These are phyloP conservation scores for Nyleta sp. DNA, from an alignment of 2,888 invertebrate species.

Conservation along the genomic window DNA sequence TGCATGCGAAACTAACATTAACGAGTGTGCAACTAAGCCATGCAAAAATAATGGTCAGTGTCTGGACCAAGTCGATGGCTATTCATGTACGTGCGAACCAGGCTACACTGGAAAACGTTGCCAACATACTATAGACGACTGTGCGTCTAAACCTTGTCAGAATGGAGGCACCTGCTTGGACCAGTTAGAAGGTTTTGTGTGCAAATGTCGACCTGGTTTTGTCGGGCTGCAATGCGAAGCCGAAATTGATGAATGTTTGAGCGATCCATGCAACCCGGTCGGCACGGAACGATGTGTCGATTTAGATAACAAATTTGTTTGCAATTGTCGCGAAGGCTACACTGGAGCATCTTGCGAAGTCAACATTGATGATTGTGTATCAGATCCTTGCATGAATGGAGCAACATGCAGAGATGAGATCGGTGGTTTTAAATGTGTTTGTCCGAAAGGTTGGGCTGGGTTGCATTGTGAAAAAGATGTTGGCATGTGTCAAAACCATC, in stretches of 20 bases:
- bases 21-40: constrained; percentile 94
- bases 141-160: constrained; percentile 94
- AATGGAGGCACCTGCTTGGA: constrained; percentile 95
- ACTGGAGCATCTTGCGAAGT: constrained; percentile 92
- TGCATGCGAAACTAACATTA: constrained; percentile 94
- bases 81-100: constrained; percentile 94
- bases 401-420: constrained; percentile 94
- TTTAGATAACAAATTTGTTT: constrained; percentile 92
- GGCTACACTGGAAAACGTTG: constrained; percentile 97
- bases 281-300: constrained; percentile 96
- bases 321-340: constrained; percentile 95
- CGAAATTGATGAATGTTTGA: constrained; percentile 95
- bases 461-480: constrained; percentile 93
- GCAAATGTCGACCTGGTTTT: constrained; percentile 96
- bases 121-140: constrained; percentile 96
- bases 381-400: constrained; percentile 94
- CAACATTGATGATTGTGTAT: constrained; percentile 94
- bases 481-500: constrained; percentile 92
- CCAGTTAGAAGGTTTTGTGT: constrained; percentile 94
- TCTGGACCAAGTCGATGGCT: constrained; percentile 92
- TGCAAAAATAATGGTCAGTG: constrained; percentile 97
- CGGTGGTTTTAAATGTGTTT: constrained; percentile 91
- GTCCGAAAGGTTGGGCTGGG: constrained; percentile 94
- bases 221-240: constrained; percentile 97
- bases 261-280: constrained; percentile 94